Evolutionary conservation across 2,113 vertebrate species (phyloP).

Genomic region (Galeopterus variegatus): DNA sequence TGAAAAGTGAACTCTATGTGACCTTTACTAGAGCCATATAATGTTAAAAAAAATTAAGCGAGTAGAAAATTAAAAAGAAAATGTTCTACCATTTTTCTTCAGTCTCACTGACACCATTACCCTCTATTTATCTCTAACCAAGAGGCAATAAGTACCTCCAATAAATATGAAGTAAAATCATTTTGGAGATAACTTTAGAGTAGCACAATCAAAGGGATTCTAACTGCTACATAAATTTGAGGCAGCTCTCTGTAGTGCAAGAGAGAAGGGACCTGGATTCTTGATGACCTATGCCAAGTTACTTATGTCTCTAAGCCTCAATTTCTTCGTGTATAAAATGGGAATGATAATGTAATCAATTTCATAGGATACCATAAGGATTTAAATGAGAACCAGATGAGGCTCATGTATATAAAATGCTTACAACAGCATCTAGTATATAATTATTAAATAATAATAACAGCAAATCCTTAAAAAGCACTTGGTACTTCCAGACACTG

Average conservation of each 20-base stretch:
- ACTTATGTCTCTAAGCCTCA: not conserved
- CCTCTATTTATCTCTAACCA: slow-evolving; percentile 70
- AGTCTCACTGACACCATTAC: slow-evolving; percentile 70
- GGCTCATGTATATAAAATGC: not conserved
- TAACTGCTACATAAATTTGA: slow-evolving; percentile 57
- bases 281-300: not conserved
- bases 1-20: slow-evolving; percentile 80
- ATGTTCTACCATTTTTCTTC: slow-evolving; percentile 82
- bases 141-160: slow-evolving; percentile 63
- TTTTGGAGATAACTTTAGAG: slow-evolving; percentile 36
- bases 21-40: slow-evolving; percentile 78
- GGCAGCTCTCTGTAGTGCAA: not conserved
- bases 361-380: not conserved
- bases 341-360: not conserved
- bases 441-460: not conserved
- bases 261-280: not conserved
- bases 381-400: slow-evolving; percentile 24
- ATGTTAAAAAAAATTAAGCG: slow-evolving; percentile 80
- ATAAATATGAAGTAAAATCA: slow-evolving; percentile 71
- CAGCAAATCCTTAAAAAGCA: not conserved
- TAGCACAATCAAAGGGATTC: slow-evolving; percentile 45
- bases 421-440: not conserved
- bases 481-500: not conserved
- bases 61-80: slow-evolving; percentile 85
- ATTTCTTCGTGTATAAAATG: not conserved